Percentiles rank a stretch among this genome's conserved stretches.
phyloP scores from a whole-genome alignment of 2,888 invertebrate species.

The Lasioglossum figueresi region DNA sequence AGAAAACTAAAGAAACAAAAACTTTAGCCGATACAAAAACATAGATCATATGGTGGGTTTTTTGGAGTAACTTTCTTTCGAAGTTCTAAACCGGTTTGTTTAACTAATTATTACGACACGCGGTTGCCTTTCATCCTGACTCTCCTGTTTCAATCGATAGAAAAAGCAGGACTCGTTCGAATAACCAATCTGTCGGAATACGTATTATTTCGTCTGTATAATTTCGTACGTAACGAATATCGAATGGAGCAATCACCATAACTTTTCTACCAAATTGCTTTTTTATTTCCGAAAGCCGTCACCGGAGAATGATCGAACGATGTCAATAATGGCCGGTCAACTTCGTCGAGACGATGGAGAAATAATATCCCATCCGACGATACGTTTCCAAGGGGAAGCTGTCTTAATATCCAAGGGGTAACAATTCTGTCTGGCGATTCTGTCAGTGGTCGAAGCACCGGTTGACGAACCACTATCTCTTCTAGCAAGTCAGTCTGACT shows the following conservation, averaged over 20 bases:
- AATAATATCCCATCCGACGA: slow-evolving; percentile 52
- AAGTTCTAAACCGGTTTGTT: slow-evolving; percentile 3
- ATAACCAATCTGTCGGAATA: slow-evolving; percentile 66
- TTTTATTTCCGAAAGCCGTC: slow-evolving; percentile 58
- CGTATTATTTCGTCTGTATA: slow-evolving; percentile 43
- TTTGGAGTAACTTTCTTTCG: neutral
- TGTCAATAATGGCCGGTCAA: slow-evolving; percentile 43
- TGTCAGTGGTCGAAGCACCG: neutral
- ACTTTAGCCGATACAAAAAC: neutral
- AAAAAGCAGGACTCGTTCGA: slow-evolving; percentile 65
- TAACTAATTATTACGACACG: neutral
- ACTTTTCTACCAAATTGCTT: slow-evolving; percentile 50
- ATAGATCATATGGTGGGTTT: neutral
- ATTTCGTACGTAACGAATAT: slow-evolving; percentile 69
- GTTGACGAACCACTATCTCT: neutral
- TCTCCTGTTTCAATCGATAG: slow-evolving; percentile 47
- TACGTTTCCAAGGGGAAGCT: neutral
- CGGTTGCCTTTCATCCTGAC: neutral
- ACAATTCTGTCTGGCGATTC: neutral
- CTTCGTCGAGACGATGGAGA: slow-evolving; percentile 54
- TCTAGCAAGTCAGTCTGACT: neutral
- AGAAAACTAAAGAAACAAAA: neutral
- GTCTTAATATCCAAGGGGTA: slow-evolving; percentile 10
- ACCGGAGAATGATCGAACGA: slow-evolving; percentile 58
- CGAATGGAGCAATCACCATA: slow-evolving; percentile 75